Base-by-base conservation (phyloP, 2,113 vertebrate genomes). In the Paralichthys olivaceus region DNA sequence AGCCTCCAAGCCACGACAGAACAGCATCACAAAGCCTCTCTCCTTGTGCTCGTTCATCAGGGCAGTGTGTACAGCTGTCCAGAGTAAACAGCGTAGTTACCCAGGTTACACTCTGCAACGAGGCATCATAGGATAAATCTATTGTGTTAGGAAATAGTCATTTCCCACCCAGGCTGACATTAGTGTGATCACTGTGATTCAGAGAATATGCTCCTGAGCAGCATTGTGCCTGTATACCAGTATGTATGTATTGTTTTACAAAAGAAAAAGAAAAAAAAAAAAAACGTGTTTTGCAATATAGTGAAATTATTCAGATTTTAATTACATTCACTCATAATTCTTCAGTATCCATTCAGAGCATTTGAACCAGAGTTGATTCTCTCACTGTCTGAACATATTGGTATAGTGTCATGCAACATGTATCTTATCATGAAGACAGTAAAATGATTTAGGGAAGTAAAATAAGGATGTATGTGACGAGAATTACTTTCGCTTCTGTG, bases 41-140 rank as follows among this genome's bases (percentile, higher is more conserved):
- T 59, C 63, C 63, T 60, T 32, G 69, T 73, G 15, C 57, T 53
- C 51, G 56, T 25, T 79, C 60, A 84, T 78, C 74, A 74, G 65
- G 72, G 47, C 58, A 47, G 29, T 63, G 56, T 72, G 28, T 32
- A 22, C 17, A 40, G 55, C 29, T 43, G 40, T 25, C 43, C 9
- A 60, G 29, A 60, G 82, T 63, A 79, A 85, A 87, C 87, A 82
- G 47, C 17, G 54, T 14, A 53, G 80, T 87, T 77, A 67, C 69
- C 71, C 70, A 34, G 83, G 82, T 72, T 57, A 84, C 84, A 66
- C 53, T 58, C 55, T 54, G 79, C 83, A 37, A 74, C 55, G 49
- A 77, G 83, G 83, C 79, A 69, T 79, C 58, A 79, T 37, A 57
- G 58, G 32, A 54, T 72, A 80, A 60, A 73, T 71, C 65, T 87